Base-by-base conservation (phyloP, 2,888 invertebrate species). In the Thyatira batis region DNA sequence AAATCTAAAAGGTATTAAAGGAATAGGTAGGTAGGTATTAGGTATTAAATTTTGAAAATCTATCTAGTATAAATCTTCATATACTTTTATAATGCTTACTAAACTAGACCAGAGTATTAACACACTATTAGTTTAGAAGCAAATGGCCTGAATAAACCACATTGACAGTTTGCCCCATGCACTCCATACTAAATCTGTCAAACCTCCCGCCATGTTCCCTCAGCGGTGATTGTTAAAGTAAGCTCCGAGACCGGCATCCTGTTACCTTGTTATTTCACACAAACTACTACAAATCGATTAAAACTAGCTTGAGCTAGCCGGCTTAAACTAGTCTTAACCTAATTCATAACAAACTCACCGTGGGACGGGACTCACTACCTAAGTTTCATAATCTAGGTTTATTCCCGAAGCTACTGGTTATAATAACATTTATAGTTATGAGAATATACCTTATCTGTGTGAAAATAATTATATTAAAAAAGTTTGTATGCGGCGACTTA, bases 161-260 rank as follows among this genome's bases (percentile, higher is more conserved):
- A n/a, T n/a, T n/a, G n/a, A n/a, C n/a, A n/a, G n/a, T n/a, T n/a
- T n/a, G n/a, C n/a, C n/a, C n/a, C n/a, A n/a, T n/a, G n/a, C n/a
- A n/a, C n/a, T n/a, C n/a, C n/a, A n/a, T n/a, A n/a, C n/a, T n/a
- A 66, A 23, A 23, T 23, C 23, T 23, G 23, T 23, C 23, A 23
- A 23, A 23, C 6, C 6, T 23, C 23, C 23, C 3, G 3, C 3
- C 6, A 23, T 23, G 23, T 6, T 23, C n/a, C n/a, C n/a, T n/a
- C n/a, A 23, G 23, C 23, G 23, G 23, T 23, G 23, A 23, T 23
- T 23, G 23, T 23, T n/a, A 23, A 3, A 23, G 3, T 6, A 23
- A 6, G 6, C 23, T 4, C 23, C 3, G 23, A 23, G 23, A 4
- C 23, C 6, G 6, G 23, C 23, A 33, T 33, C n/a, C 13, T 33